Base-by-base conservation (phyloP, 2,888 invertebrate species). In the Calliscelio sp. region DNA sequence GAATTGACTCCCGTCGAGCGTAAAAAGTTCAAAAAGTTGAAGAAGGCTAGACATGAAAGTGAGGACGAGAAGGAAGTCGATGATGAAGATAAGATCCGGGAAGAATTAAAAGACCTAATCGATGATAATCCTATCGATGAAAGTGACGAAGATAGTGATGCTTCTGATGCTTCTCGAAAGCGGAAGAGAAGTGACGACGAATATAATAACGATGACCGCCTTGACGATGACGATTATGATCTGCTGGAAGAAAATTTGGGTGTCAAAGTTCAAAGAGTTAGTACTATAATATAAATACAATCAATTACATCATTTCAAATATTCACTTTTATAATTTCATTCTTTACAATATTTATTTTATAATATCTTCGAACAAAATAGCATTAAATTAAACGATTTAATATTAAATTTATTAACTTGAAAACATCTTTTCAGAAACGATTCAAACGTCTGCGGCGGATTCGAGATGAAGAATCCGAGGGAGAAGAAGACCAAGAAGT, bases 191-290 rank as follows among this genome's bases (percentile, higher is more conserved):
- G 96, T 92, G 97, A 98, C 90, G 96, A 97, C 88, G 97, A 97
- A 92, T 97, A 98, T 90, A 97, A 98, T 90, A 94, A 97, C 74
- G 98, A 98, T 93, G 98, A 99, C 92, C 95, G 98, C 70, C 94
- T 99, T 20, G 99, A 99, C 93, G 99, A 99, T 91, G 99, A 99
- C 90, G 99, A 99, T 94, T 98, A 98, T 93, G 99, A 99, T 93
- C 95, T 99, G 49, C 96, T 99, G 89, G 99, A 99, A 92, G 99
- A 99, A 93, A 99, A 99, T 95, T 95, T 99, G 90, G 99, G 99
- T 84, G 97, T 98, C 0, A 98, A 98, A 95, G 97, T 99, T 85
- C 96, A 97, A 92, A 95, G 97, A n/a, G n/a, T n/a, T n/a, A n/a
- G n/a, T n/a, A n/a, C n/a, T n/a, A n/a, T n/a, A n/a, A n/a, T n/a